A percentile compares a stretch with the other conserved stretches of the same genome.
These are phyloP conservation scores for Solen grandis DNA, from an alignment of 1,140 invertebrate species.

Conservation along the genomic window DNA sequence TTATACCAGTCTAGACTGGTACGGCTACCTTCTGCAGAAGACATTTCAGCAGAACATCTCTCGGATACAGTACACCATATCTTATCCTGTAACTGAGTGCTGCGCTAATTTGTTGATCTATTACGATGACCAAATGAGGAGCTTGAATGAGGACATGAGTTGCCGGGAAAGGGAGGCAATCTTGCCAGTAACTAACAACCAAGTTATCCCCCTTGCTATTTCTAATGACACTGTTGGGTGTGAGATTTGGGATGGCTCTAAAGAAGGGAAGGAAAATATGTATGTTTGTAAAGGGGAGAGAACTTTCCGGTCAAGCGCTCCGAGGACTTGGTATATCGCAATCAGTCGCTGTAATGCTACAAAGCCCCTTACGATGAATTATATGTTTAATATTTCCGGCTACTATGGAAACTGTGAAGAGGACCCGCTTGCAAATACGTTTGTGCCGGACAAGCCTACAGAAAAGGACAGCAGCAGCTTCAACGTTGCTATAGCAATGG, in stretches of 20 bases:
- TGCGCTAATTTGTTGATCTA: conserved; percentile 75
- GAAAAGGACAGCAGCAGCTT: conserved; percentile 55
- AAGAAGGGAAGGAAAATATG: conserved; percentile 58
- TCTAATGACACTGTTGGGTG: conserved; percentile 70
- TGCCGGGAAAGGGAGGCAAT: conserved; percentile 70
- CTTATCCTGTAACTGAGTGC: conserved; percentile 74
- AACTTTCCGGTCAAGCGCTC: conserved; percentile 71
- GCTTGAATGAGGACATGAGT: conserved; percentile 70
- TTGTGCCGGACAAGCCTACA: conserved; percentile 58
- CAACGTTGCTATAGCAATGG: conserved; percentile 69
- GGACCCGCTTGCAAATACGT: conserved; percentile 70
- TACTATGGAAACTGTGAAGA: conserved; percentile 76
- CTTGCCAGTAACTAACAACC: conserved; percentile 71
- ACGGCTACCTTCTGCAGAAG: conserved; percentile 75
- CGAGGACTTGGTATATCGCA: conserved; percentile 76
- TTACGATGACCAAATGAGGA: conserved; percentile 74
- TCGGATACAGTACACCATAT: conserved; percentile 75
- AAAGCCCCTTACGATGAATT: conserved; percentile 69
- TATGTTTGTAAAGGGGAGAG: conserved; percentile 75
- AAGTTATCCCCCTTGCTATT: conserved; percentile 71
- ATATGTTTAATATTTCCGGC: conserved; percentile 76
- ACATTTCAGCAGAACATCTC: conserved; percentile 71
- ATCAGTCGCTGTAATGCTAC: conserved; percentile 67
- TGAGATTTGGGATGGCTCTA: conserved; percentile 64
- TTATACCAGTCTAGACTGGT: conserved; percentile 69